Conservation (phyloP, 2,113 vertebrate genomes). For the Anolis carolinensis region DNA sequence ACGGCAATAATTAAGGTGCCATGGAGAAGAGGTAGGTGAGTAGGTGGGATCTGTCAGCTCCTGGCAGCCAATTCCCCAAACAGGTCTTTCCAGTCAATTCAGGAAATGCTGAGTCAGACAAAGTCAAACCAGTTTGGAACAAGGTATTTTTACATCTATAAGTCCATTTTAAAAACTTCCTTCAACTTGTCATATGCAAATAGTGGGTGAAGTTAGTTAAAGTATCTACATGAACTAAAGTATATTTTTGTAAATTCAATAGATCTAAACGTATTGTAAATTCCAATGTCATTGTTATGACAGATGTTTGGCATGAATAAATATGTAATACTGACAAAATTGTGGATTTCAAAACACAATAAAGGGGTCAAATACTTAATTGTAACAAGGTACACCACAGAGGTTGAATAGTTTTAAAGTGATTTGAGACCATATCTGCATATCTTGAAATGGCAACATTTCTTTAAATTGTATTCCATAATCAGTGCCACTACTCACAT, state of each 20-base stretch:
- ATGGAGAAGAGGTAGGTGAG: slow-evolving; percentile 16
- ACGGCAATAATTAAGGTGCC: background rate
- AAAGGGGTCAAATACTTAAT: background rate
- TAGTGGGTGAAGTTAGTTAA: background rate
- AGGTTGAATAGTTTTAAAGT: too few species aligned
- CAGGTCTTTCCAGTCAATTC: slow-evolving; percentile 35
- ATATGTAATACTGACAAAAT: background rate
- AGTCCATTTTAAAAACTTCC: background rate
- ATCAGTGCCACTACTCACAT: background rate
- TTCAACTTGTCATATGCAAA: background rate
- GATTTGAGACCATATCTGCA: too few species aligned
- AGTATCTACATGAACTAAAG: too few species aligned
- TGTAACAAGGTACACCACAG: background rate
- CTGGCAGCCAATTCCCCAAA: slow-evolving; percentile 32
- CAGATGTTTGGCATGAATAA: background rate
- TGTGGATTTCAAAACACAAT: background rate
- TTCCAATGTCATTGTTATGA: background rate
- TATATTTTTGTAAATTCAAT: background rate
- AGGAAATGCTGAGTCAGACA: background rate
- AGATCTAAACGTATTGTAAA: background rate
- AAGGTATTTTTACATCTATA: slow-evolving; percentile 42
- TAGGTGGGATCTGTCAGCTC: slow-evolving; percentile 7
- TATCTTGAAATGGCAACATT: background rate
- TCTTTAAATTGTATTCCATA: background rate
- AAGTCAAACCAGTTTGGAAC: slow-evolving; percentile 58